Base-by-base conservation (phyloP, 2,888 invertebrate species). In the Drosophila percnosoma region DNA sequence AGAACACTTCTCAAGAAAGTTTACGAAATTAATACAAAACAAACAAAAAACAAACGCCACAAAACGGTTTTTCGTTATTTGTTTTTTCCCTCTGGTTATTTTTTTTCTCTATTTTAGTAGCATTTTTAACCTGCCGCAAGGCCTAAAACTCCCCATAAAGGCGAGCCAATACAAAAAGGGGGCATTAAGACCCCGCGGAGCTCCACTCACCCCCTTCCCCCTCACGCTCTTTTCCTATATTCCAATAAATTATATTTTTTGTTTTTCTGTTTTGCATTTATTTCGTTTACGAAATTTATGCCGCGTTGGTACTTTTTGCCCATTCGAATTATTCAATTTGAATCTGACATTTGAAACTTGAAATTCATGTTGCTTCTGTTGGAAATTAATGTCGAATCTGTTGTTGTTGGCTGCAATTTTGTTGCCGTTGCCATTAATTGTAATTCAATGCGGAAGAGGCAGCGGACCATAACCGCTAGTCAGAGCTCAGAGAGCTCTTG, bases 361-460 rank as follows among this genome's bases (percentile, higher is more conserved):
- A 84, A 80, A 78, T 71, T 78, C 82, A 74, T 73, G 72, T 73
- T 73, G 72, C 53, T 67, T 64, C 68, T 66, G 70, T 62, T 66
- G 57, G 54, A 73, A 73, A 66, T 61, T 69, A 54, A 59, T 66
- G 62, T 70, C 51, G 74, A 66, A 64, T 68, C 63, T 61, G 69
- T 73, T 63, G 59, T 45, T 54, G 61, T 49, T 57, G 38, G 52
- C 42, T 40, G 42, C 27, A 54, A 36, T 54, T 60, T 55, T 4
- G 52, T 27, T 51, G 64, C 52, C 66, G 60, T 65, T 71, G 78
- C 67, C 73, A 75, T 82, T 87, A 89, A 89, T 86, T 88, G 91
- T 87, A 89, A 91, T 89, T 87, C 89, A 90, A 91, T 91, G 90
- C 91, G 88, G 86, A 91, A 83, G 82, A 82, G 68, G 63, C 53